phyloP scores from a whole-genome alignment of 1,140 invertebrate species.

The Atta texana region DNA sequence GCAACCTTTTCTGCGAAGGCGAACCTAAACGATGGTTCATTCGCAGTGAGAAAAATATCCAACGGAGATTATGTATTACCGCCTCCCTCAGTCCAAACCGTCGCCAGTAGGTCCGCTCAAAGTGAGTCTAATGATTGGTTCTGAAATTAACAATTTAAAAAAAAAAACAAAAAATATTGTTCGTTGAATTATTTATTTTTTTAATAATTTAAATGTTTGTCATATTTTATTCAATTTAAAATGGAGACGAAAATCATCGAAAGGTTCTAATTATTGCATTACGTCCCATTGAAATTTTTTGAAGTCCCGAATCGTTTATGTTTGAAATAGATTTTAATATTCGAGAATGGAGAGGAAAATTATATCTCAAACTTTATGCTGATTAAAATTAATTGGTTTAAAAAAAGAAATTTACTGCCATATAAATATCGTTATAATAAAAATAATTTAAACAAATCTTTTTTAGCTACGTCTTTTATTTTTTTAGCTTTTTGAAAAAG shows the following conservation, averaged over 20 bases:
- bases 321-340: not conserved
- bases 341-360: not conserved
- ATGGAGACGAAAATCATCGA: not conserved
- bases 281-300: not conserved
- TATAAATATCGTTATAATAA: not conserved
- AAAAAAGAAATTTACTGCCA: not conserved
- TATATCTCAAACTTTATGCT: not conserved
- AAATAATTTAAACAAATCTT: not conserved
- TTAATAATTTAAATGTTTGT: constrained; percentile 7
- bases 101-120: constrained; percentile 12
- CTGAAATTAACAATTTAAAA: not conserved
- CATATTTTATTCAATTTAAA: not conserved
- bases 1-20: constrained; percentile 59
- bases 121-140: not conserved
- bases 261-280: not conserved
- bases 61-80: constrained; percentile 53
- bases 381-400: not conserved
- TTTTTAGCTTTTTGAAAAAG: not conserved
- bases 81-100: constrained; percentile 67
- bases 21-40: not conserved
- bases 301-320: not conserved
- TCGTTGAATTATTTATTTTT: not conserved
- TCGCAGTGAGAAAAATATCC: constrained; percentile 34
- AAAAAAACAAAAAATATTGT: not conserved
- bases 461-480: not conserved